phyloP scores from a whole-genome alignment of 1,140 invertebrate species.

The Zaprionus ghesquierei region DNA sequence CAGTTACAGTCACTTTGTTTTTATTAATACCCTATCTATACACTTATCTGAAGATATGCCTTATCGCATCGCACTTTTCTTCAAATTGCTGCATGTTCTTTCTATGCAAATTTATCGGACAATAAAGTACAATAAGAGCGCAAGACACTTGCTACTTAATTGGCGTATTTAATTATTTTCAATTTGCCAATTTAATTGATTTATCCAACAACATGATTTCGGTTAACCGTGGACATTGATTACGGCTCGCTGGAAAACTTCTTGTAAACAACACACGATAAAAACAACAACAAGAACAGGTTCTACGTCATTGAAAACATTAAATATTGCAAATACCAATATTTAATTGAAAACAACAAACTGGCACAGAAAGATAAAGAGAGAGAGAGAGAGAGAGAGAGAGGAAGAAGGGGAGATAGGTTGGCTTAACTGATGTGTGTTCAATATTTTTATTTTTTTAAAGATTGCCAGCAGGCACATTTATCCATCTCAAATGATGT shows the following conservation, averaged over 20 bases:
- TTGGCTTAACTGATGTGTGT: slow-evolving; percentile 46
- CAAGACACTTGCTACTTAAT: slow-evolving; percentile 48
- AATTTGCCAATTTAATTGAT: slow-evolving; percentile 73
- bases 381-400: slow-evolving; percentile 9
- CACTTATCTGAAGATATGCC: too few species aligned
- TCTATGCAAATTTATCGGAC: background rate
- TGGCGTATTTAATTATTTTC: slow-evolving; percentile 69
- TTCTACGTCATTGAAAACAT: slow-evolving; percentile 68
- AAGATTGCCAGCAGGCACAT: background rate
- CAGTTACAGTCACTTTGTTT: too few species aligned
- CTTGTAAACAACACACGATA: slow-evolving; percentile 36
- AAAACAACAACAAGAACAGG: background rate
- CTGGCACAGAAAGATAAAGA: slow-evolving; percentile 4
- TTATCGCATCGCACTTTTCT: too few species aligned
- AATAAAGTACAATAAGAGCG: background rate
- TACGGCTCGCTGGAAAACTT: slow-evolving; percentile 40
- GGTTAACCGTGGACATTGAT: slow-evolving; percentile 37
- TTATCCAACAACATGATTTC: slow-evolving; percentile 66
- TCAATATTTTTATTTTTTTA: slow-evolving; percentile 12
- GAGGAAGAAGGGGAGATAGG: background rate
- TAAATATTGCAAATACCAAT: slow-evolving; percentile 78
- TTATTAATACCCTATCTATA: too few species aligned
- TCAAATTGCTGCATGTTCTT: background rate
- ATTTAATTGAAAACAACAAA: slow-evolving; percentile 66
- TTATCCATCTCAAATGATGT: slow-evolving; percentile 15